phyloP scores from a whole-genome alignment of 2,888 invertebrate genomes.

The Danaus chrysippus region DNA sequence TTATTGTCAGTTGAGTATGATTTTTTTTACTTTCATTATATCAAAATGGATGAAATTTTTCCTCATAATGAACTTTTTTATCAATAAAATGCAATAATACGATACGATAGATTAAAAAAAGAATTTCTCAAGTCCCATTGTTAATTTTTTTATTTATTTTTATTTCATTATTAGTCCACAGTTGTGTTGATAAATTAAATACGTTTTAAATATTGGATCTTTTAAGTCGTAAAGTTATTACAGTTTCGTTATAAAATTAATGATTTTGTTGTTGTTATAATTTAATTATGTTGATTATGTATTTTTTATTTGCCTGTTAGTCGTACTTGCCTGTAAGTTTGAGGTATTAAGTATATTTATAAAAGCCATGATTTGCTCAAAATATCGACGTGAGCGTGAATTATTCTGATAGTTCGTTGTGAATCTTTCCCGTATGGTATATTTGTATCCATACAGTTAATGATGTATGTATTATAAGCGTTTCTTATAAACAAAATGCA shows the following conservation, averaged over 20 bases:
- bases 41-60: no score
- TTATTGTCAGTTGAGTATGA: neutral
- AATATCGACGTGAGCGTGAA: constrained; percentile 28
- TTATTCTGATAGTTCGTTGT: constrained; percentile 56
- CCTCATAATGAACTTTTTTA: no score
- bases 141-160: constrained; percentile 25
- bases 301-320: constrained; percentile 40
- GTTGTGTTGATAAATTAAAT: no score
- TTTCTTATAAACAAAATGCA: no score
- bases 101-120: no score
- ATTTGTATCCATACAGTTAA: constrained; percentile 13
- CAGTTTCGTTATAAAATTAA: no score
- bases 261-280: constrained; percentile 35
- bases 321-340: constrained; percentile 35
- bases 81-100: no score
- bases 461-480: no score
- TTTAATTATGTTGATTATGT: constrained; percentile 51
- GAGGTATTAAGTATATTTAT: constrained; percentile 41
- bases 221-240: no score
- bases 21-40: neutral
- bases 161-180: constrained; percentile 20
- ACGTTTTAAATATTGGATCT: no score
- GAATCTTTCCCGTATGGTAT: constrained; percentile 41
- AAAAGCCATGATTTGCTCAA: constrained; percentile 39
- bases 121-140: no score